These are phyloP conservation scores for Lordiphosa clarofinis DNA, from an alignment of 1,140 invertebrate genomes.

Conservation along the genomic window DNA sequence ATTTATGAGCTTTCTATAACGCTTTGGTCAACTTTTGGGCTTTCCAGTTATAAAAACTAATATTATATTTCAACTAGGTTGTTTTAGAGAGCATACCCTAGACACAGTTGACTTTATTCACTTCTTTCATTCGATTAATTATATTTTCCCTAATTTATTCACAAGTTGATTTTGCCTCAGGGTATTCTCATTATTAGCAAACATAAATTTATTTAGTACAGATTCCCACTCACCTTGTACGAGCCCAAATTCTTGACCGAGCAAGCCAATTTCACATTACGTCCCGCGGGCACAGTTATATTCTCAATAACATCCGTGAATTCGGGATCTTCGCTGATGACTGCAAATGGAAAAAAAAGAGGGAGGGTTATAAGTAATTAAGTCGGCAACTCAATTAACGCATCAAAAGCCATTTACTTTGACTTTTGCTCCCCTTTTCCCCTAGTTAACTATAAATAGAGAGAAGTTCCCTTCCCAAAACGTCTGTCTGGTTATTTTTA, in stretches of 20 bases:
- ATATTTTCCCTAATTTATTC: slow-evolving; percentile 16
- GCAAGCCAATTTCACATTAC: slow-evolving; percentile 92
- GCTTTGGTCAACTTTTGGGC: too few species aligned
- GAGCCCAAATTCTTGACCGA: slow-evolving; percentile 93
- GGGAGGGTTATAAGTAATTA: slow-evolving; percentile 18
- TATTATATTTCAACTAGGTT: too few species aligned
- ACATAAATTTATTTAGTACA: too few species aligned
- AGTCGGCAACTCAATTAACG: slow-evolving; percentile 12
- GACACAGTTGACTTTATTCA: not conserved
- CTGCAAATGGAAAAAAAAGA: slow-evolving; percentile 73
- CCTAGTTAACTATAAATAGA: slow-evolving; percentile 28
- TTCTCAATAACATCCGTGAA: slow-evolving; percentile 86
- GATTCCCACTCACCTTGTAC: slow-evolving; percentile 84
- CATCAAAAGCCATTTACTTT: slow-evolving; percentile 5
- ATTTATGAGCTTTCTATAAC: too few species aligned
- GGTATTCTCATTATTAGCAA: slow-evolving; percentile 1
- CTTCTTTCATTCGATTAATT: slow-evolving; percentile 6
- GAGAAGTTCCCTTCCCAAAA: not conserved
- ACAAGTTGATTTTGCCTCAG: not conserved
- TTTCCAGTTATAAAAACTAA: too few species aligned
- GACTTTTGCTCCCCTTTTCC: not conserved
- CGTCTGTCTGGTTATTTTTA: slow-evolving; percentile 15
- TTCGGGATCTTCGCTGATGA: slow-evolving; percentile 85
- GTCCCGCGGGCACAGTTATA: slow-evolving; percentile 87
- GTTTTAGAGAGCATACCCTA: too few species aligned